phyloP scores from a whole-genome alignment of 2,888 invertebrate genomes.

The Epirrita christyi region DNA sequence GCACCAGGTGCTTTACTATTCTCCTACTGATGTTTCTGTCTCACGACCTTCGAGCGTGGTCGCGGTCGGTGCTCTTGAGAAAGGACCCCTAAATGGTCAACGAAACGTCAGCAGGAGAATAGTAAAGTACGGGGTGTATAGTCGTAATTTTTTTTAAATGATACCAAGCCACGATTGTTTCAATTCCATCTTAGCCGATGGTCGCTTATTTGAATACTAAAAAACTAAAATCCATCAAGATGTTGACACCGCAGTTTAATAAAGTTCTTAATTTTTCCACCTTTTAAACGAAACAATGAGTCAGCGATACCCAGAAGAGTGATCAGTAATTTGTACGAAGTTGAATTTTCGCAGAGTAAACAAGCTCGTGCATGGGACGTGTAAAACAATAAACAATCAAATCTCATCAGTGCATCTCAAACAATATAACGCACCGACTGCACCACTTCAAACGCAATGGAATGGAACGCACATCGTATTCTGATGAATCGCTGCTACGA shows the following conservation, averaged over 20 bases:
- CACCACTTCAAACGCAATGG: slow-evolving; percentile 55
- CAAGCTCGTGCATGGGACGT: slow-evolving; percentile 49
- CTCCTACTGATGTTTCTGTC: too few species aligned
- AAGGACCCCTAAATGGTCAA: too few species aligned
- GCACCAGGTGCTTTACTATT: too few species aligned
- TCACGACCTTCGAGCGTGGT: too few species aligned
- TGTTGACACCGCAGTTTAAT: slow-evolving; percentile 5
- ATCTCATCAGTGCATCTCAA: slow-evolving; percentile 54
- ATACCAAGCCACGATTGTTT: too few species aligned
- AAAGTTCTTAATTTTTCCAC: slow-evolving; percentile 19
- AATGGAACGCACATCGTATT: slow-evolving; percentile 46
- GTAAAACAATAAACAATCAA: slow-evolving; percentile 66
- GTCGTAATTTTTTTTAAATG: too few species aligned
- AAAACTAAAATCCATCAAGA: not conserved
- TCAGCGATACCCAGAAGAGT: slow-evolving; percentile 42
- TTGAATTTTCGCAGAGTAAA: slow-evolving; percentile 53
- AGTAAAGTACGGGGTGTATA: too few species aligned
- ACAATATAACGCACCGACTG: slow-evolving; percentile 50
- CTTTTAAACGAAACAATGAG: slow-evolving; percentile 38
- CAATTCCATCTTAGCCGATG: too few species aligned
- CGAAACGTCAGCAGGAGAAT: too few species aligned
- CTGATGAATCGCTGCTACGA: slow-evolving; percentile 41
- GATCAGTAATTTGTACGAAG: slow-evolving; percentile 40
- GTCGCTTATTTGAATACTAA: too few species aligned
- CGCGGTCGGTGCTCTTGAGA: too few species aligned